Evolutionary conservation across 1,140 invertebrate genomes (phyloP).

Genomic region (Bacillus rossius): DNA sequence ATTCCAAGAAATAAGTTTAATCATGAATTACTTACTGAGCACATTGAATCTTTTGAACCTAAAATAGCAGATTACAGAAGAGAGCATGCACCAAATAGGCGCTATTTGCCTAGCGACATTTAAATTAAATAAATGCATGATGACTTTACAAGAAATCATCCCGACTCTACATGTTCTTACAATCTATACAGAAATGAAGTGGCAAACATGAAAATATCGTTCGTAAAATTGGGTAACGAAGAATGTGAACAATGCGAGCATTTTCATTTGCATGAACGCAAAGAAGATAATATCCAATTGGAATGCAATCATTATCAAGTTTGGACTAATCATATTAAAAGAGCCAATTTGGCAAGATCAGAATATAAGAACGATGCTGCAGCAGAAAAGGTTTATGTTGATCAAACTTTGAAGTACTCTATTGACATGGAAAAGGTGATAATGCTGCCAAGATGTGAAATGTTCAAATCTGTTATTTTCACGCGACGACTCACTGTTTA

Average conservation of each 20-base stretch:
- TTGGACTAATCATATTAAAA: constrained; percentile 9
- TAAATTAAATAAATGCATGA: constrained; percentile 18
- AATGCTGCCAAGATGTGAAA: constrained; percentile 20
- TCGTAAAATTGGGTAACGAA: constrained; percentile 18
- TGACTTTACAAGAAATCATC: constrained; percentile 20
- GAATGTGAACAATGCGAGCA: constrained; percentile 18
- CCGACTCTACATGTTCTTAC: constrained; percentile 14
- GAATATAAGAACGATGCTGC: constrained; percentile 3
- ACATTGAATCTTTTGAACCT: constrained; percentile 20
- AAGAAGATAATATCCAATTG: constrained; percentile 12
- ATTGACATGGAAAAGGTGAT: constrained; percentile 16
- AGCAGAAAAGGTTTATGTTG: neutral
- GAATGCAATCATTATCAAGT: constrained; percentile 1
- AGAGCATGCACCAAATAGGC: constrained; percentile 20
- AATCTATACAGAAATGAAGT: constrained; percentile 16
- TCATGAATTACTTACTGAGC: constrained; percentile 6
- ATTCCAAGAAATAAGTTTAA: neutral
- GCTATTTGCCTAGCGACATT: constrained; percentile 22
- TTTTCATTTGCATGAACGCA: constrained; percentile 13
- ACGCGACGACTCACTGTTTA: neutral
- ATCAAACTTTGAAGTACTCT: too few relatives aligned
- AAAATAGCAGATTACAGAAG: constrained; percentile 22
- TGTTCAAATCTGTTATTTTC: constrained; percentile 20
- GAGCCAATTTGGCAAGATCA: constrained; percentile 2
- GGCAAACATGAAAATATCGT: constrained; percentile 18